Percentiles rank a stretch among this genome's conserved stretches.
Evolutionary conservation across 2,888 invertebrate genomes (phyloP).

Genomic region (Mesorhabditis belari): DNA sequence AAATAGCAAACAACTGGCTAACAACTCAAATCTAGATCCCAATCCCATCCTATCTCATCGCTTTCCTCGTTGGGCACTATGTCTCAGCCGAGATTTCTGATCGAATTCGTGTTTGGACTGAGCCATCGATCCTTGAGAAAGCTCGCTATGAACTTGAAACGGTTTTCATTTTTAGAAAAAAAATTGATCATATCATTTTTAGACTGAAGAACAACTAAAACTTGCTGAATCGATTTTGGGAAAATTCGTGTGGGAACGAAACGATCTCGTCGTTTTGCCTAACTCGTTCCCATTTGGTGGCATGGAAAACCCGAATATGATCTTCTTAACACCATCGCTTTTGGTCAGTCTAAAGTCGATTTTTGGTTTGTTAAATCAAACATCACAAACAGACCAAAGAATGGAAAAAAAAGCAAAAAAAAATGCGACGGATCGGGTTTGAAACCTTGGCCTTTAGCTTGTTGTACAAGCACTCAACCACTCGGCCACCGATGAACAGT

Average conservation of each 20-base stretch:
- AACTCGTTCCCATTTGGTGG: conserved; percentile 88
- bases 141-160: conserved; percentile 80
- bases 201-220: conserved; percentile 2
- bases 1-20: no score
- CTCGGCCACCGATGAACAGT: no score
- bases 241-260: conserved; percentile 52
- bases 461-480: no score
- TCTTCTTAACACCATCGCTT: conserved; percentile 83
- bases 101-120: conserved; percentile 75
- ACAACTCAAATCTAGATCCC: conserved; percentile 64
- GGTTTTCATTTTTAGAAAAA: conserved; percentile 31
- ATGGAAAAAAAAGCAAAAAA: no score
- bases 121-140: conserved; percentile 71
- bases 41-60: conserved; percentile 78
- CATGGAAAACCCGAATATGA: conserved; percentile 93
- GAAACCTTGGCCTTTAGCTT: no score
- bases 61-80: conserved; percentile 75
- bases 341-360: conserved; percentile 60
- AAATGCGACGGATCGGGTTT: no score
- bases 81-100: conserved; percentile 55
- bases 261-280: conserved; percentile 77
- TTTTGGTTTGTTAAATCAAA: no score
- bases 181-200: background rate
- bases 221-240: conserved; percentile 4
- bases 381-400: no score